Evolutionary conservation across 2,888 invertebrate species (phyloP), one percentile per base, ranked within the genome.

Genomic region (Idaea aversata): DNA sequence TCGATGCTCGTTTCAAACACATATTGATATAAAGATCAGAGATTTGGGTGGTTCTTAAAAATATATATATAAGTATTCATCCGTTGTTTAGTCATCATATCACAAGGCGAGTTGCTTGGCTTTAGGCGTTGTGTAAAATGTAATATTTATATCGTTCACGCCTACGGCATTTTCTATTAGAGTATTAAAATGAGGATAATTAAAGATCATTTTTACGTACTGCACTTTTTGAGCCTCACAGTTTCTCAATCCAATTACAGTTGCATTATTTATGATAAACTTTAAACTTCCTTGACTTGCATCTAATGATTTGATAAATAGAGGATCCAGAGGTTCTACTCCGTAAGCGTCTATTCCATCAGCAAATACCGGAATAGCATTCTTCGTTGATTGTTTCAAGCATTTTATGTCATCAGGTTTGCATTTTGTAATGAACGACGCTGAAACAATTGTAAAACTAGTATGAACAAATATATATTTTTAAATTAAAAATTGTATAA

Each of bases 301-400:
- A 65, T 90, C 84, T 3, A 90, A 71, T 3, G 65, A 64, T 38
- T 85, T 77, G 3, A 87, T 69, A 0, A 62, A 4, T 0, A 87
- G 16, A 0, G 90, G 89, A 15, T 89, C 88, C n/a, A 82, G 16
- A 0, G 58, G 15, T 0, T 78, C 72, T 0, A 88, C 77, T 0
- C 78, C 76, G 3, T 77, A 72, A 13, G 87, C 81, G 3, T 85
- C 80, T 0, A 87, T 67, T 0, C 89, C 88, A 1, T 59, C 63
- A 0, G 77, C 79, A 38, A 89, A 80, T 0, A 65, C 34, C 0
- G 83, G 79, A 3, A 87, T 68, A 1, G 74, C 65, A 0, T 64
- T 73, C 63, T 77, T 76, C 0, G 82, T 57, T 0, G 83, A 74
- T 15, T 83, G 74, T 57, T 78, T 59, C 59, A 59, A 16, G 16